Base-by-base conservation (phyloP, 2,888 invertebrate species). In the Artemia sinica region DNA sequence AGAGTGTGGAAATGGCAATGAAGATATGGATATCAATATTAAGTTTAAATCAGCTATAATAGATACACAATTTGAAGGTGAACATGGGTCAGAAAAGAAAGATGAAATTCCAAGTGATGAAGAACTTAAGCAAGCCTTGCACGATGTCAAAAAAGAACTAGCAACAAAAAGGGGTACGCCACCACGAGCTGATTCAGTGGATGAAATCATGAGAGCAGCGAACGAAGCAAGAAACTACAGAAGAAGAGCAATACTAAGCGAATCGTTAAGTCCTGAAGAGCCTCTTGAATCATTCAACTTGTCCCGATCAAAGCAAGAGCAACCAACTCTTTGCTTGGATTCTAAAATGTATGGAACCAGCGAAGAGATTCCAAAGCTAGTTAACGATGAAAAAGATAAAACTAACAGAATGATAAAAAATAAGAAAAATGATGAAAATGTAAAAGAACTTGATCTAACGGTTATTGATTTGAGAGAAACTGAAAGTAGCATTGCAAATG, bases 41-140 rank as follows among this genome's bases (percentile, higher is more conserved):
- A 58, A 18, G 2, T 58, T 58, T 58, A 18, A 58, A 58, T 14
- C 14, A 14, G 58, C 58, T 8, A 18, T 58, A 14, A 58, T 58
- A 58, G 58, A 58, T 18, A 18, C 18, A n/a, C 14, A n/a, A n/a
- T 58, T 58, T 58, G 58, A 58, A 58, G 58, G 58, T 18, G 58
- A 58, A 10, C 10, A 58, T 9, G 28, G 28, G 28, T 28, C 28
- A 28, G 28, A 28, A 28, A 58, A 58, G 58, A 58, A 58, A 58
- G 58, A 8, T 18, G 18, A 8, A n/a, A 8, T 9, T 1, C 58
- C 58, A 14, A 58, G 14, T 18, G 14, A 18, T 8, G 58, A 58
- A 8, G 58, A 58, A 18, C 58, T 58, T 58, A 18, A 58, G n/a
- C 14, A 14, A 8, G 58, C 58, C 10, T 18, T 58, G 58, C 8